These are phyloP conservation scores for Tenebrosternarchus preto DNA, from an alignment of 2,113 vertebrate species.

Conservation along the genomic window DNA sequence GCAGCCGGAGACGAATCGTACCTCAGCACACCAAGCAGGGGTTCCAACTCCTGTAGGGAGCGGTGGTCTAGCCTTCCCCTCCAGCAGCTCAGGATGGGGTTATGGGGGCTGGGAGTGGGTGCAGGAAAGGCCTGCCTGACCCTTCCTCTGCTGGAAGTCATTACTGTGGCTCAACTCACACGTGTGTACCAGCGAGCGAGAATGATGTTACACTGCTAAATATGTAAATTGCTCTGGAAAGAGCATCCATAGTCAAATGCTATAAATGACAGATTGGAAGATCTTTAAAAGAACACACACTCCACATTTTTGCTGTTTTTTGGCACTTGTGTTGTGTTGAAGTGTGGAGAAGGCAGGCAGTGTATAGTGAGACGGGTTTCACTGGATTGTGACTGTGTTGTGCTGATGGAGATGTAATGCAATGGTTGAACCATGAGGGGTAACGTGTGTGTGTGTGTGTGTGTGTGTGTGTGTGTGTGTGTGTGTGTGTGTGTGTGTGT, in stretches of 20 bases:
- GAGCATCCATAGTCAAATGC: no score
- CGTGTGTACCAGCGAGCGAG: no score
- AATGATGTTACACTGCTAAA: no score
- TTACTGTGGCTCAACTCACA: background rate
- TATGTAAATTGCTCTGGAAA: no score
- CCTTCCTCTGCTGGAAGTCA: background rate
- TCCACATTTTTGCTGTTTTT: no score
- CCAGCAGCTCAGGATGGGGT: background rate
- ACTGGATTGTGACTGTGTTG: constrained; percentile 6
- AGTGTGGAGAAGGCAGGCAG: no score
- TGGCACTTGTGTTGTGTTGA: no score
- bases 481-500: no score
- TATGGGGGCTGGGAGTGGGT: background rate
- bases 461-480: no score
- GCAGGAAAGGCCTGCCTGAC: background rate
- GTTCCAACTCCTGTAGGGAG: constrained; percentile 16
- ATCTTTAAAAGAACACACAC: no score
- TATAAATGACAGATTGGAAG: no score
- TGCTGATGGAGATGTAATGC: constrained; percentile 12
- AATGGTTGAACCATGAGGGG: background rate
- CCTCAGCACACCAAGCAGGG: constrained; percentile 22
- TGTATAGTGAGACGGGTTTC: background rate
- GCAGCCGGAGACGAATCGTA: constrained; percentile 42
- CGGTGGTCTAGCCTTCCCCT: constrained; percentile 39
- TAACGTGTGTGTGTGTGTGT: no score